These are phyloP conservation scores for Gymnorhina tibicen DNA, from an alignment of 2,113 vertebrate genomes.

Conservation along the genomic window DNA sequence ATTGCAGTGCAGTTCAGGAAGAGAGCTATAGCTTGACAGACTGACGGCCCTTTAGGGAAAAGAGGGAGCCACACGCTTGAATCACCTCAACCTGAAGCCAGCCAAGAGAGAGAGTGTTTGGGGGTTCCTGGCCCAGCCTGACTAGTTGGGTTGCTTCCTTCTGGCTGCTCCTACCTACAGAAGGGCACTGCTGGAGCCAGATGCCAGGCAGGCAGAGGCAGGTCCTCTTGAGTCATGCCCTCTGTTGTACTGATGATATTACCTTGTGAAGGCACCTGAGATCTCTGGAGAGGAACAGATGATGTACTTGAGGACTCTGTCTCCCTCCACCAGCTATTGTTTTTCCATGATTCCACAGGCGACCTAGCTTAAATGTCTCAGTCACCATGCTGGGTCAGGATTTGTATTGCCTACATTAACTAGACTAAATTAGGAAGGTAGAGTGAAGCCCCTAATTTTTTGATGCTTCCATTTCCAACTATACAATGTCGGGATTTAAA, in stretches of 20 bases:
- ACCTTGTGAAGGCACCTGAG: neutral
- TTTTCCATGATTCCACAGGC: neutral
- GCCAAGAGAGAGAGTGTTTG: neutral
- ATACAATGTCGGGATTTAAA: neutral
- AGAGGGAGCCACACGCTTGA: rapidly evolving
- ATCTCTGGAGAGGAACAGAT: neutral
- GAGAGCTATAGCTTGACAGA: neutral
- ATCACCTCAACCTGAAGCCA: neutral
- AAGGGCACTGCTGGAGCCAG: neutral
- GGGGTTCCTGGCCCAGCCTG: neutral
- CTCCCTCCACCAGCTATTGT: neutral
- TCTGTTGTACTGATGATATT: neutral
- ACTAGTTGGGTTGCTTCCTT: neutral
- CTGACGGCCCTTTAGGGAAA: neutral
- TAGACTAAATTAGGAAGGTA: neutral
- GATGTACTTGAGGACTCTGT: neutral
- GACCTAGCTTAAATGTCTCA: neutral
- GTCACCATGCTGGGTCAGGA: neutral
- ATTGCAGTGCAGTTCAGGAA: neutral
- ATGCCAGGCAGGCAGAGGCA: neutral
- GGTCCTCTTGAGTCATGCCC: neutral
- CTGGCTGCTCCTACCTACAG: neutral
- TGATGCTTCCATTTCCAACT: neutral
- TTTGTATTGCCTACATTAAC: neutral
- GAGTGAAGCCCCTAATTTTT: neutral